A percentile compares a stretch with the other conserved stretches of the same genome.
These are phyloP conservation scores for Dasypogon diadema DNA, from an alignment of 2,888 invertebrate genomes.

Conservation along the genomic window DNA sequence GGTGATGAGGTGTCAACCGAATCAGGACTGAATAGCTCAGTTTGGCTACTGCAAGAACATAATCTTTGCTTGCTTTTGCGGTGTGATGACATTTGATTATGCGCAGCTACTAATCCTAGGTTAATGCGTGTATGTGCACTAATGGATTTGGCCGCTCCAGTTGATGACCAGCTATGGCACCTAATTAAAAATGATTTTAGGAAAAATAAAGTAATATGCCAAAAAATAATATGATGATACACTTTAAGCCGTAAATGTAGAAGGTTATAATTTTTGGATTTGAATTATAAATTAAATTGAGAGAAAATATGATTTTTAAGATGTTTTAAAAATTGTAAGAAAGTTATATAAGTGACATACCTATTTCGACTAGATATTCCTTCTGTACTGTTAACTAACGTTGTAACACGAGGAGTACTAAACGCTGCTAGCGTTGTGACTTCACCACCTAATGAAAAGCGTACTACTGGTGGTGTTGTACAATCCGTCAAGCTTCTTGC, in stretches of 20 bases:
- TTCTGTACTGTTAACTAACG: conserved; percentile 54
- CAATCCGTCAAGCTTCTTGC: conserved; percentile 39
- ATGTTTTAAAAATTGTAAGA: background rate
- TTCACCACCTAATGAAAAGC: conserved; percentile 58
- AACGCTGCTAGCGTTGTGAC: conserved; percentile 55
- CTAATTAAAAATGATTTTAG: conserved; percentile 51
- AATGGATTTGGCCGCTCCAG: conserved; percentile 61
- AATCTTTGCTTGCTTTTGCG: conserved; percentile 60
- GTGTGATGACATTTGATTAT: conserved; percentile 26
- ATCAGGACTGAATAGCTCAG: conserved; percentile 74
- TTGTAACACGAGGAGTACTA: conserved; percentile 53
- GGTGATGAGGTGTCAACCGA: conserved; percentile 62
- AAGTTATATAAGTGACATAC: too few relatives aligned
- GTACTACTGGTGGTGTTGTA: conserved; percentile 55
- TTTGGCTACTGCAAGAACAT: conserved; percentile 77
- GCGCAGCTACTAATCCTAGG: conserved; percentile 71
- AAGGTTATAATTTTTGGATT: too few relatives aligned
- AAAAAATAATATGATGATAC: too few relatives aligned
- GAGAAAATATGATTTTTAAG: background rate
- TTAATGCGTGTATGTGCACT: conserved; percentile 76
- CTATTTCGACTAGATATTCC: conserved; percentile 57
- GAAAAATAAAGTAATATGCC: too few relatives aligned
- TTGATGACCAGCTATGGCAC: conserved; percentile 59
- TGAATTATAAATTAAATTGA: conserved; percentile 32
- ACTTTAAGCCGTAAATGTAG: too few relatives aligned